These are phyloP conservation scores for Leucoraja ocellata DNA, from an alignment of 2,797 vertebrate genomes.

Conservation along the genomic window DNA sequence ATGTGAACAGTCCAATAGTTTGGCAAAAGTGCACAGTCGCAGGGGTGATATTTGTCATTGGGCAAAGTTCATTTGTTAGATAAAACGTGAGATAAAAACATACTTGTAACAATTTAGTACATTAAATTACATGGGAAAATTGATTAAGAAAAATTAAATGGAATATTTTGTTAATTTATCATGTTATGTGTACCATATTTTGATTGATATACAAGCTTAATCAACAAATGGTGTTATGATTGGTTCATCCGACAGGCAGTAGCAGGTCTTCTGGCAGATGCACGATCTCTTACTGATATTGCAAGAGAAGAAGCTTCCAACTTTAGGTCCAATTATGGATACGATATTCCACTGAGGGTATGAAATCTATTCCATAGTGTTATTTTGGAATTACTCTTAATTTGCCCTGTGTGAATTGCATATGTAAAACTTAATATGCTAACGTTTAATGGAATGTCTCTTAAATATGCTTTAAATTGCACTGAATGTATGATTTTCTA, in stretches of 20 bases:
- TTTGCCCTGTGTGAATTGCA: background rate
- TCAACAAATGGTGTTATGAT: background rate
- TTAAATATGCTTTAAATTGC: background rate
- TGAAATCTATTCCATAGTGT: constrained; percentile 19
- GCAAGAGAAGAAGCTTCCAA: constrained; percentile 92
- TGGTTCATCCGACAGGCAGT: constrained; percentile 67
- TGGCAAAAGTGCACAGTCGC: too few species aligned
- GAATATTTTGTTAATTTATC: background rate
- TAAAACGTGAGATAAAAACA: background rate
- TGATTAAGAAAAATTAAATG: background rate
- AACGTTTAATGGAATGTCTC: background rate
- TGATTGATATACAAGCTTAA: background rate
- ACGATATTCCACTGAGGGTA: constrained; percentile 94
- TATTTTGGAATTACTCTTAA: background rate
- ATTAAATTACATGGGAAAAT: background rate
- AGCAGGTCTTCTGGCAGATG: constrained; percentile 86
- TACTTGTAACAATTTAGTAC: background rate
- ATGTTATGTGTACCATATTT: background rate
- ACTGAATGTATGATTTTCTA: background rate
- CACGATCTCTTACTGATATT: constrained; percentile 86
- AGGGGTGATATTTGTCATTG: too few species aligned
- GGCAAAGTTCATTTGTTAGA: background rate
- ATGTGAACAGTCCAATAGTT: too few species aligned
- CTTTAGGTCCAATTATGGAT: constrained; percentile 90
- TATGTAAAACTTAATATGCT: background rate